Conservation (phyloP, 2,797 vertebrate genomes). For the Avahi laniger region DNA sequence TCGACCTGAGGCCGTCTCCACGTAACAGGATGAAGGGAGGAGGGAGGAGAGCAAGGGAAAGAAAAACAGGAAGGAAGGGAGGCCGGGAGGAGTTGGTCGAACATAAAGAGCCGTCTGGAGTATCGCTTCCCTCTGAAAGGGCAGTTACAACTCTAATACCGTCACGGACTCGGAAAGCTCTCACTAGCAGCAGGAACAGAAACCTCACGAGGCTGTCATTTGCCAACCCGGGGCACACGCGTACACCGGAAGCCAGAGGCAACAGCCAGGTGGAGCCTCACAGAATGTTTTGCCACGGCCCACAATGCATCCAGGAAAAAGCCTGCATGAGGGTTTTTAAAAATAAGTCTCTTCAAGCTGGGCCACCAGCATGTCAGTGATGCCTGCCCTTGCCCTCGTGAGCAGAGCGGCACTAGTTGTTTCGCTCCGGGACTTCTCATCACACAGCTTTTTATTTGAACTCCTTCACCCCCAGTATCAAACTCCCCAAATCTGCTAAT, state of each 20-base stretch:
- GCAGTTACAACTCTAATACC: background rate
- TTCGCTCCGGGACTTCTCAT: background rate
- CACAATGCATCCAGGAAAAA: background rate
- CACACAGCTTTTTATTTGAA: background rate
- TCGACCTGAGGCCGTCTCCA: background rate
- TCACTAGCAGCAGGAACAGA: background rate
- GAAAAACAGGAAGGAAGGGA: background rate
- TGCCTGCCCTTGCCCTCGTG: background rate
- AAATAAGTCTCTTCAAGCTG: background rate
- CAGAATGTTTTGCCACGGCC: background rate
- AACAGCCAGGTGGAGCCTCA: background rate
- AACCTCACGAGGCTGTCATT: background rate
- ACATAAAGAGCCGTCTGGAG: background rate
- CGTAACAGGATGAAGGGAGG: background rate
- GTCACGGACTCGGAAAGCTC: background rate
- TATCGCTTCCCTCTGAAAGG: background rate
- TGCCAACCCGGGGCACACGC: background rate
- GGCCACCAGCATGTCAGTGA: background rate
- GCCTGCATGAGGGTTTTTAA: background rate
- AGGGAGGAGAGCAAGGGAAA: background rate
- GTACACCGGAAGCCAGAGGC: background rate
- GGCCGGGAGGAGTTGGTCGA: background rate
- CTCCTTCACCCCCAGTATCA: background rate
- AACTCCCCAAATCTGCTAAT: background rate
- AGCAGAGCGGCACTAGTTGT: background rate